Conservation (phyloP, 2,113 vertebrate species). For the Phodopus roborovskii region DNA sequence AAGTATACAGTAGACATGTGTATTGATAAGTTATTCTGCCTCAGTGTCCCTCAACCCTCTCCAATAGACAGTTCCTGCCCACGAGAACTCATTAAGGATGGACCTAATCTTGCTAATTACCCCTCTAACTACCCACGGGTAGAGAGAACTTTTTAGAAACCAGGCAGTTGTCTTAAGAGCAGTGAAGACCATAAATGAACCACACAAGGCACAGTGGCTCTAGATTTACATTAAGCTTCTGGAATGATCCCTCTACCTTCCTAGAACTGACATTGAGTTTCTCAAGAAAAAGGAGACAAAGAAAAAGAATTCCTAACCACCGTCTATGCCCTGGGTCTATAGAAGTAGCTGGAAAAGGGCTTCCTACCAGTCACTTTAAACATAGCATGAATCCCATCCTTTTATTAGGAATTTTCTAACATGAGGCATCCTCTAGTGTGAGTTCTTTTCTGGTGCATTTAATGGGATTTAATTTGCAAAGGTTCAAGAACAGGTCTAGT, state of each 20-base stretch:
- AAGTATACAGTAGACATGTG: background rate
- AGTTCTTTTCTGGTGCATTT: background rate
- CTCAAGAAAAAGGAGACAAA: background rate
- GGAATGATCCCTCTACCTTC: background rate
- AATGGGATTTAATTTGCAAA: conserved; percentile 64
- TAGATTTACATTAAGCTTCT: background rate
- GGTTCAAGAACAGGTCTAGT: conserved; percentile 53
- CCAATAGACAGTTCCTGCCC: background rate
- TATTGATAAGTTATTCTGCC: background rate
- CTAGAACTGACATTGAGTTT: background rate
- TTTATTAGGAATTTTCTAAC: background rate
- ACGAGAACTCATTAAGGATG: background rate
- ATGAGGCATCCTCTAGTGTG: background rate
- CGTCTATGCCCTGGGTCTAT: background rate
- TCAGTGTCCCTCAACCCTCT: background rate
- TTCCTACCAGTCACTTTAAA: conserved; percentile 33
- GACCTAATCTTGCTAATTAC: background rate
- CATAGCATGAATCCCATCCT: background rate
- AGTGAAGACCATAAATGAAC: background rate
- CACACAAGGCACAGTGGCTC: background rate
- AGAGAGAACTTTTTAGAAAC: background rate
- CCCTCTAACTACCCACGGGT: background rate
- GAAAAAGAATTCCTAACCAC: background rate
- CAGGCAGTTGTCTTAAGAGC: background rate
- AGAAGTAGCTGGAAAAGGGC: background rate